phyloP scores from a whole-genome alignment of 2,113 vertebrate genomes.

The Noctilio leporinus region DNA sequence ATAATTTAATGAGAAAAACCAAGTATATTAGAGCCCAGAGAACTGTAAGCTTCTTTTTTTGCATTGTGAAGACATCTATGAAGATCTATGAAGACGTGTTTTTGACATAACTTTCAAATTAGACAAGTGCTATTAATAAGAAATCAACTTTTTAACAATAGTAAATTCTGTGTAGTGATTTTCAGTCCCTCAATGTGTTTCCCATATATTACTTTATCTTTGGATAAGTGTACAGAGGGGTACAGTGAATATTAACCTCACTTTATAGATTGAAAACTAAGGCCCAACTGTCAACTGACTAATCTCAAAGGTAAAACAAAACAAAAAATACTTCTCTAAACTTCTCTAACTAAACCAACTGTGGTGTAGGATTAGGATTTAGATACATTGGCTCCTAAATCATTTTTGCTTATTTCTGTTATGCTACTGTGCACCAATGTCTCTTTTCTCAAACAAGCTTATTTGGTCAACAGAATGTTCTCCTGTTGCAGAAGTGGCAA shows the following conservation, averaged over 20 bases:
- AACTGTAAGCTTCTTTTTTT: neutral
- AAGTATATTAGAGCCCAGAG: neutral
- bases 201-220: neutral
- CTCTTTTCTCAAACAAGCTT: neutral
- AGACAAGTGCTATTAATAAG: neutral
- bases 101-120: neutral
- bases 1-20: neutral
- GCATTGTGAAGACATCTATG: neutral
- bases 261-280: neutral
- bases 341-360: neutral
- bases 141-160: neutral
- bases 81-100: neutral
- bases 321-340: neutral
- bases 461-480: neutral
- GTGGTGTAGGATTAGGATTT: neutral
- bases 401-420: neutral
- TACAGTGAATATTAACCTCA: neutral
- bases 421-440: neutral
- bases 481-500: neutral
- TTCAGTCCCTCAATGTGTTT: neutral
- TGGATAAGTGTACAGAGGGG: neutral
- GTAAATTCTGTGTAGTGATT: neutral
- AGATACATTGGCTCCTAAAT: neutral
- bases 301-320: neutral
- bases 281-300: neutral